Conservation (phyloP, 2,888 invertebrate species). For the Hypselothyrea guttata region DNA sequence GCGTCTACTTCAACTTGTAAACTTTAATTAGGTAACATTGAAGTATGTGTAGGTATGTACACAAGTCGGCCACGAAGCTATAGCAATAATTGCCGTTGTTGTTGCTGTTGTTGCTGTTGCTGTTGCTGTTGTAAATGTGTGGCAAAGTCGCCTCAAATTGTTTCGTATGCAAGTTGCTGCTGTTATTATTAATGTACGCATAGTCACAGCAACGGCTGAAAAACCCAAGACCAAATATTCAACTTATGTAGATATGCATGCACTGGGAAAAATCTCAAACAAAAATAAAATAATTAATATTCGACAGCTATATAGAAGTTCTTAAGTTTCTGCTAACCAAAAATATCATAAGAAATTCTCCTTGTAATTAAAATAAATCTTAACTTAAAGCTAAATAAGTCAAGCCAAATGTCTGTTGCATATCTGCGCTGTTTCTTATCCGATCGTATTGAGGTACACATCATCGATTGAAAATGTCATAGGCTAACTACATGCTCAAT, state of each 20-base stretch:
- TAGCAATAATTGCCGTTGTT: neutral
- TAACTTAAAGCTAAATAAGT: too few species aligned
- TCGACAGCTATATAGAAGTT: too few species aligned
- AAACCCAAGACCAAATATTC: slow-evolving; percentile 53
- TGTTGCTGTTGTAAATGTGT: slow-evolving; percentile 1
- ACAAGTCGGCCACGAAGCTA: slow-evolving; percentile 40
- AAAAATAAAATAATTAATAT: too few species aligned
- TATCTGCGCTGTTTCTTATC: too few species aligned
- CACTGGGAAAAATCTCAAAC: slow-evolving; percentile 35
- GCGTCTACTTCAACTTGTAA: slow-evolving; percentile 67
- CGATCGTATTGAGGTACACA: too few species aligned
- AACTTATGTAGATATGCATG: slow-evolving; percentile 34
- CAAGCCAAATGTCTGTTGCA: too few species aligned
- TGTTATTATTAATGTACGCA: slow-evolving; percentile 23
- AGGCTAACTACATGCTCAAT: too few species aligned
- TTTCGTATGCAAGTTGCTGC: slow-evolving; percentile 53
- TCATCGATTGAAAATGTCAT: too few species aligned
- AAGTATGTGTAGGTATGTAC: slow-evolving; percentile 68
- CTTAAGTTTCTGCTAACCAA: too few species aligned
- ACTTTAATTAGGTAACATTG: slow-evolving; percentile 76
- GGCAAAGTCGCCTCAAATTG: slow-evolving; percentile 6
- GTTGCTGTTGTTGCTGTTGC: neutral
- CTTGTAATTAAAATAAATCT: too few species aligned
- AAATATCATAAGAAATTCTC: too few species aligned
- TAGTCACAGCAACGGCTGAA: slow-evolving; percentile 27